Evolutionary conservation across 2,113 vertebrate genomes (phyloP).

Genomic region (Neogale vison): DNA sequence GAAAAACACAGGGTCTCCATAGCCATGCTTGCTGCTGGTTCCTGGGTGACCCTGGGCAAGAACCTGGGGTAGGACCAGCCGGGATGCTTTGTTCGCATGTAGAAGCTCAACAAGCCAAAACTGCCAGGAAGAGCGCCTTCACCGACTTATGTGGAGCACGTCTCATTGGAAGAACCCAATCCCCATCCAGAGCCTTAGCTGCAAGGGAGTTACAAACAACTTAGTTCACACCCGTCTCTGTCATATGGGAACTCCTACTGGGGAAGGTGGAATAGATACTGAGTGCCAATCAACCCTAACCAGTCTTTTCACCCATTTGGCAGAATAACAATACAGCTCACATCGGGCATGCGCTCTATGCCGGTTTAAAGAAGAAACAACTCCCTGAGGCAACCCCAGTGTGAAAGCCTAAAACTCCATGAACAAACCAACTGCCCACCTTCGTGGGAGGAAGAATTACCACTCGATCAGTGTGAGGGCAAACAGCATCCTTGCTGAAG

Average conservation of each 20-base stretch:
- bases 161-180: background rate
- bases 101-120: background rate
- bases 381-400: background rate
- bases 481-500: background rate
- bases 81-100: background rate
- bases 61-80: background rate
- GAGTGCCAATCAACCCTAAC: background rate
- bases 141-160: too few species aligned
- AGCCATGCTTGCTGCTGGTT: background rate
- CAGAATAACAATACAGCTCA: background rate
- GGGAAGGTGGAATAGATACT: background rate
- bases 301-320: background rate
- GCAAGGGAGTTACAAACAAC: constrained; percentile 22
- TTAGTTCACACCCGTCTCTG: background rate
- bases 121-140: background rate
- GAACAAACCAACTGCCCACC: background rate
- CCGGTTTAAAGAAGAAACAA: background rate
- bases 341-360: background rate
- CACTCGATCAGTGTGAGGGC: background rate
- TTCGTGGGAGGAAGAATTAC: background rate
- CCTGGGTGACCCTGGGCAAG: background rate
- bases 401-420: background rate
- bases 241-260: background rate
- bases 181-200: background rate
- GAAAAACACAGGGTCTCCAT: background rate